phyloP scores from a whole-genome alignment of 2,797 vertebrate genomes.

The Chaetodon trifasciatus region DNA sequence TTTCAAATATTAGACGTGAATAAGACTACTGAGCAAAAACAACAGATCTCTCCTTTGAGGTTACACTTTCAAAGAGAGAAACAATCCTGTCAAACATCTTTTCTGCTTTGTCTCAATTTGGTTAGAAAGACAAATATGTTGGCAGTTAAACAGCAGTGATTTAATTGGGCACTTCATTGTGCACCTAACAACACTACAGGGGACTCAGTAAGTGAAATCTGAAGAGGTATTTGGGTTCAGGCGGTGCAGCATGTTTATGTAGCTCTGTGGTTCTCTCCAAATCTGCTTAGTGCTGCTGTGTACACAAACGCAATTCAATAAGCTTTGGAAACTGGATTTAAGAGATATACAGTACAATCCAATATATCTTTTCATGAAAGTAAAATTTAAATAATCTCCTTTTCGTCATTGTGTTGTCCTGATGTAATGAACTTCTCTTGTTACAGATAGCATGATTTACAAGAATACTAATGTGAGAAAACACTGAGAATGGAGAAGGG shows the following conservation, averaged over 20 bases:
- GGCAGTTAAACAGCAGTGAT: slow-evolving; percentile 2
- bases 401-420: background rate
- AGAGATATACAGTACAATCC: background rate
- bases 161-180: slow-evolving; percentile 37
- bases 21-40: background rate
- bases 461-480: background rate
- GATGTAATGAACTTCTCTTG: background rate
- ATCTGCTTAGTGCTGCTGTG: slow-evolving; percentile 26
- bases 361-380: background rate
- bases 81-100: slow-evolving; percentile 4
- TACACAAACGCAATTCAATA: background rate
- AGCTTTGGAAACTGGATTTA: slow-evolving; percentile 13
- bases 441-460: background rate
- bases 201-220: slow-evolving; percentile 34
- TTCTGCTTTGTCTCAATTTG: slow-evolving; percentile 11
- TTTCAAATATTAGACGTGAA: slow-evolving; percentile 9
- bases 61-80: background rate
- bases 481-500: no score
- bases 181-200: slow-evolving; percentile 29
- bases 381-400: background rate
- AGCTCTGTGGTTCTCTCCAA: slow-evolving; percentile 10
- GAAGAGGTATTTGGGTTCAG: slow-evolving; percentile 32
- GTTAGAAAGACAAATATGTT: slow-evolving; percentile 11
- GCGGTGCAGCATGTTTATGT: slow-evolving; percentile 26
- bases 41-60: background rate